Base-by-base conservation (phyloP, 2,113 vertebrate genomes). In the Poeciliopsis occidentalis region DNA sequence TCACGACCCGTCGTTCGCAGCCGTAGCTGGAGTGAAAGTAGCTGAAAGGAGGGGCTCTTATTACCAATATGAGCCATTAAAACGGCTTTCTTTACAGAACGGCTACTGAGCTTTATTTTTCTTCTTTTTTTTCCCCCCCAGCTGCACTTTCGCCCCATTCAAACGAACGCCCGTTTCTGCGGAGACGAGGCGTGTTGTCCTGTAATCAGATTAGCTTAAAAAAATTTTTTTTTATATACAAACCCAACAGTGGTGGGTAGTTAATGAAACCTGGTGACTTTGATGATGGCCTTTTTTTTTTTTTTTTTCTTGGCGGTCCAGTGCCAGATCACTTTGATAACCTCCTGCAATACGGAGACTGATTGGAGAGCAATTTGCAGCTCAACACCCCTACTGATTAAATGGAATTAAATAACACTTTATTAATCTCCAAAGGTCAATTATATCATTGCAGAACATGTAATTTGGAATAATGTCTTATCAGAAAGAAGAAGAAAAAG, bases 81-180 rank as follows among this genome's bases (percentile, higher is more conserved):
- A 64, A 31, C 51, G 34, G 75, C 71, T 79, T 76, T 83, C 82
- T 76, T 88, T 78, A 73, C 60, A 41, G 34, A 77, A 73, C 51
- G 34, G 27, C 65, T 80, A 69, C 60, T 57, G 32, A 32, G 37
- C 57, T 29, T 29, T 29, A 29, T 29, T 29, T 29, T 29, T 29
- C 29, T 29, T 32, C 5, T 32, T 32, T 32, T 32, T 34, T 34
- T 10, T 10, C 1, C 8, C 0, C 1, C 34, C 34, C 62, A 69
- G 67, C 62, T 41, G 66, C 32, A 32, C 2, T 61, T 67, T 69
- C 29, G 12, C 41, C 3, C 2, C 0, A 51, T 69, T 27, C 12
- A 26, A 19, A 39, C 8, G 10, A 17, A 22, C 6, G 4, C 26
- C 22, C 3, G 15, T 34, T 4, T 34, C 8, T 19, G 32, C 11